phyloP scores from a whole-genome alignment of 2,797 vertebrate genomes.

The Aulostomus chinensis region DNA sequence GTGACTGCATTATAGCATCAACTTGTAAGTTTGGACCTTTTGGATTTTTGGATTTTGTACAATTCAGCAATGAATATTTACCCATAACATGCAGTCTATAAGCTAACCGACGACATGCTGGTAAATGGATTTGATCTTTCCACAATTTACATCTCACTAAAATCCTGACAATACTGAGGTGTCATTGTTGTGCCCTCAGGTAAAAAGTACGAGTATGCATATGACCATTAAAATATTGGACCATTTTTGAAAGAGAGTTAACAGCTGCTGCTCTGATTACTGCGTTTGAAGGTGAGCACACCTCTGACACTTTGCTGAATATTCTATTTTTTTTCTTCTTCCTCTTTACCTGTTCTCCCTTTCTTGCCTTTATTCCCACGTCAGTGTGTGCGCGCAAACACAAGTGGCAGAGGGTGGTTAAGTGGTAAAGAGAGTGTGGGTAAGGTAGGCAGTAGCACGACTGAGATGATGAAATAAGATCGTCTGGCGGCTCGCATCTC shows the following conservation, averaged over 20 bases:
- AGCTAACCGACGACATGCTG: too few relatives aligned
- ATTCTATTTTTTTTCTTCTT: constrained; percentile 24
- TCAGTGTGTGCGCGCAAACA: constrained; percentile 19
- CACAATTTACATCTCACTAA: too few relatives aligned
- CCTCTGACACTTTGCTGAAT: constrained; percentile 50
- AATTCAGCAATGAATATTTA: too few relatives aligned
- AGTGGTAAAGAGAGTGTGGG: constrained; percentile 42
- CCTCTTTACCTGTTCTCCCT: constrained; percentile 15
- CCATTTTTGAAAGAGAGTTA: constrained; percentile 25
- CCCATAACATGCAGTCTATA: too few relatives aligned
- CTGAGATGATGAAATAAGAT: constrained; percentile 61
- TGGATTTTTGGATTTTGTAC: too few relatives aligned
- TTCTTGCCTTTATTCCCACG: constrained; percentile 34
- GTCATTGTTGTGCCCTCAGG: too few relatives aligned
- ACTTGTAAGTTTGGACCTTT: too few relatives aligned
- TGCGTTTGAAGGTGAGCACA: constrained; percentile 23
- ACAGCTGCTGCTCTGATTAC: constrained; percentile 33
- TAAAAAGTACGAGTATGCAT: too few relatives aligned
- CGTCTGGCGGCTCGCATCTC: constrained; percentile 33
- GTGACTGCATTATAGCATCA: too few relatives aligned
- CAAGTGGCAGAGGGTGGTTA: constrained; percentile 35
- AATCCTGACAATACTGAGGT: too few relatives aligned
- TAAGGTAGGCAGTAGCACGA: constrained; percentile 47
- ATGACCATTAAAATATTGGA: too few relatives aligned
- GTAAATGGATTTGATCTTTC: too few relatives aligned